Evolutionary conservation across 2,888 invertebrate genomes (phyloP), one percentile per base, ranked within the genome.

Genomic region (Plebejus anna): DNA sequence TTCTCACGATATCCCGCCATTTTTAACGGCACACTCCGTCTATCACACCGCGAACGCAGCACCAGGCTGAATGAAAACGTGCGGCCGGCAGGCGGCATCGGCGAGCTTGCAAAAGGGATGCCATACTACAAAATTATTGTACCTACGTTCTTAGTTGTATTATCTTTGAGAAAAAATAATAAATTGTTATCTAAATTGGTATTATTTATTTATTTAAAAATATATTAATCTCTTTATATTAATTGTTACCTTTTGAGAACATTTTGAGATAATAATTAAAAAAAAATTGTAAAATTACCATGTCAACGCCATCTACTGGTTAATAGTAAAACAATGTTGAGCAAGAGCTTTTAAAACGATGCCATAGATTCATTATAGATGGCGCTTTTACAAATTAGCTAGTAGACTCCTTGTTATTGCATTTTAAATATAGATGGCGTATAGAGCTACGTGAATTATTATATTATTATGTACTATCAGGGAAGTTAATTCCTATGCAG

Each of bases 51-150:
- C 93, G 92, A 47, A 75, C 70, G 13, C 42, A 59, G 75, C 59
- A 61, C 75, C 92, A 93, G 88, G 90, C 86, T 87, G 92, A 91
- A 87, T 91, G 88, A 86, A 85, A 84, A 66, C 32, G 66, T 36
- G 66, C 4, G 66, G 66, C 66, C 66, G 32, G 16, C 66, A 32
- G 22, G 22, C 22, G 22, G 22, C 22, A 4, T 32, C 66, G 66
- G 66, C 66, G 66, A 66, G 4, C 32, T 59, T 42, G 66, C 55
- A 70, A 59, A 59, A 55, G 71, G 77, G 78, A 42, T 80, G 80
- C 80, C 78, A 77, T 76, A 32, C 5, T 16, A 36, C 11, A 57
- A 75, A 66, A 66, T 66, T 55, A 4, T 32, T 66, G 22, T 22
- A 59, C 59, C 22, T 22, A 59, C 22, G 22, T 2, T 55, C 16